Base-by-base conservation (phyloP, 2,113 vertebrate genomes). In the Empidonax traillii region DNA sequence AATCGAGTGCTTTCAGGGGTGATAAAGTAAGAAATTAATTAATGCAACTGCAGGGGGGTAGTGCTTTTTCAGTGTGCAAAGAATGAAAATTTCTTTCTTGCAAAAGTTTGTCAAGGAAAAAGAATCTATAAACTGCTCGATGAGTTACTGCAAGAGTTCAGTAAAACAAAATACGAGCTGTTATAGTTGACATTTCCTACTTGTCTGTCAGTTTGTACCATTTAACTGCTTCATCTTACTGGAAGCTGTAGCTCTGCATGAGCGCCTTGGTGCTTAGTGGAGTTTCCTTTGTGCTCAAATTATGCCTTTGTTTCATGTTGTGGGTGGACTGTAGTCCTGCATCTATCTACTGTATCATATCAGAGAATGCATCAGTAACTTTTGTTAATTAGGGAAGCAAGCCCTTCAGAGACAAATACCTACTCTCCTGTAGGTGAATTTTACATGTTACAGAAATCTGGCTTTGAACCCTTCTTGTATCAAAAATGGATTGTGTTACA, bases 261-360 rank as follows among this genome's bases (percentile, higher is more conserved):
- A 83, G 65, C 89, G 14, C 74, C 85, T 79, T 71, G 37, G 77
- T 71, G 91, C 96, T 98, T 97, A 93, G 65, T 95, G 55, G 61
- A 94, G 73, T 56, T 97, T 85, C 78, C 95, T 85, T 95, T 97
- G 94, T 95, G 98, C 98, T 98, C 98, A 96, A 95, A 98, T 98
- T 98, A 89, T 96, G 80, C 96, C 96, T 96, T 44, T 47, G 53
- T 97, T 97, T 97, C 58, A 31, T 59, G 6, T 69, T 74, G 58
- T 19, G 72, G 72, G 23, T 3, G 15, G 62, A 25, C 87, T 47
- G 12, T 62, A 39, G 37, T 68, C 69, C 76, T 75, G 33, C 33
- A 56, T 74, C 22, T 37, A 1, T 47, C 63, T 92, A 4, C 30
- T 81, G 3, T 8, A 52, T 92, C 6, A 1, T 59, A 43, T 43